Percentiles rank a stretch among this genome's conserved stretches.
These are phyloP conservation scores for Heteromormyrus szaboi DNA, from an alignment of 2,797 vertebrate species.

Conservation along the genomic window DNA sequence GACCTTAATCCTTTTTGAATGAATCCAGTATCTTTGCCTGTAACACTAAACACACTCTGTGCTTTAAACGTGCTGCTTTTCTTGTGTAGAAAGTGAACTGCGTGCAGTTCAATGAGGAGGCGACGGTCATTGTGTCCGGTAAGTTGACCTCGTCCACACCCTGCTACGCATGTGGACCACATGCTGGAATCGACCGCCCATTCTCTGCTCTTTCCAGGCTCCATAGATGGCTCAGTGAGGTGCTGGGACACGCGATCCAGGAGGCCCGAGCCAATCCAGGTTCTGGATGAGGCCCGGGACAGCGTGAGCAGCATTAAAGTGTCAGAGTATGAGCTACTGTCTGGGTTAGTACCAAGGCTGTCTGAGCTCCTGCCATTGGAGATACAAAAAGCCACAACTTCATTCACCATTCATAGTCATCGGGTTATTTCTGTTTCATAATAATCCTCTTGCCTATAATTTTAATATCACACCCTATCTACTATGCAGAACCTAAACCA, in stretches of 20 bases:
- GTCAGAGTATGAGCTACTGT: conserved; percentile 74
- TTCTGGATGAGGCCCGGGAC: conserved; percentile 78
- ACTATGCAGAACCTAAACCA: background rate
- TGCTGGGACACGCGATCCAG: conserved; percentile 89
- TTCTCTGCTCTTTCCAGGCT: conserved; percentile 57
- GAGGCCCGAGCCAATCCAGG: conserved; percentile 73
- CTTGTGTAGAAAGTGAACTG: conserved; percentile 79
- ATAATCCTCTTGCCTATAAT: background rate
- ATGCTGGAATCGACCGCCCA: no score
- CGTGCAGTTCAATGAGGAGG: conserved; percentile 88
- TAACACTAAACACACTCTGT: background rate
- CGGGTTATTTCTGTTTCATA: background rate
- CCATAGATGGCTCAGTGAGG: conserved; percentile 80
- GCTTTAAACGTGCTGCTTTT: background rate
- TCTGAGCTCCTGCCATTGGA: no score
- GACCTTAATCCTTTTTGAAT: background rate
- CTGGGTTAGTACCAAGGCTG: conserved; percentile 63
- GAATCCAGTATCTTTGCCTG: background rate
- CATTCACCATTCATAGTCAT: background rate
- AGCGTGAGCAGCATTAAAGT: conserved; percentile 87
- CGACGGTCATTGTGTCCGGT: conserved; percentile 84
- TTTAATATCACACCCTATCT: background rate
- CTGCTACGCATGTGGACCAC: background rate
- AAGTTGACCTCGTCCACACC: conserved; percentile 28
- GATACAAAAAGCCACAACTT: background rate